Evolutionary conservation across 2,888 invertebrate genomes (phyloP).

Genomic region (Phalera bucephala): DNA sequence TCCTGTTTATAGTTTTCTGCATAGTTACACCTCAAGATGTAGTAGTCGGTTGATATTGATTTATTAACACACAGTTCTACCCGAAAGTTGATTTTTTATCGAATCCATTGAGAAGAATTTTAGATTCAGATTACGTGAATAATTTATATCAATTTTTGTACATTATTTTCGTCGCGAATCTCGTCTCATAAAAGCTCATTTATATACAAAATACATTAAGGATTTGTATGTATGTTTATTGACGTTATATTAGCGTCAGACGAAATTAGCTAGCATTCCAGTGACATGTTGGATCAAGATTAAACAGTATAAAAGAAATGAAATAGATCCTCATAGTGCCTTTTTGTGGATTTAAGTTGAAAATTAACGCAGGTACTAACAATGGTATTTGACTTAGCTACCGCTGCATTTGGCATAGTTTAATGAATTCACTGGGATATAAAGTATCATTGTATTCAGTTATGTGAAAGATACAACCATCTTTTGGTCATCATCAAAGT

Average conservation of each 20-base stretch:
- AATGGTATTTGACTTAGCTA: too few species aligned
- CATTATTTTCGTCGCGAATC: conserved; percentile 10
- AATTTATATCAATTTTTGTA: conserved; percentile 5
- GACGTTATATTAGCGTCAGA: conserved; percentile 19
- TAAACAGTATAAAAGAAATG: conserved; percentile 2
- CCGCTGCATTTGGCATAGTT: too few species aligned
- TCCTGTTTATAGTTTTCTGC: too few species aligned
- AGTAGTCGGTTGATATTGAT: too few species aligned
- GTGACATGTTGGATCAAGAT: conserved; percentile 2
- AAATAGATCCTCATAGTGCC: too few species aligned
- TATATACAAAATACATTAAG: conserved; percentile 15
- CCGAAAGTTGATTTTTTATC: background rate
- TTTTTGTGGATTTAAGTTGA: too few species aligned
- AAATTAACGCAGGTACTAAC: too few species aligned
- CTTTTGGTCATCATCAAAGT: too few species aligned
- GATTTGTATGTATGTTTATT: conserved; percentile 4
- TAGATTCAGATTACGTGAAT: background rate
- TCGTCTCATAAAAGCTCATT: conserved; percentile 7
- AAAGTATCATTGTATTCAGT: too few species aligned
- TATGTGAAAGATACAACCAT: too few species aligned
- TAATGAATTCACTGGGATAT: too few species aligned
- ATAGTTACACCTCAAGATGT: too few species aligned
- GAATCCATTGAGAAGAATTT: background rate
- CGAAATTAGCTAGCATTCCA: conserved; percentile 8
- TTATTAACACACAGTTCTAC: background rate